Percentiles rank a stretch among this genome's conserved stretches.
Conservation (phyloP, 2,797 vertebrate genomes). For the Sus cebifrons region DNA sequence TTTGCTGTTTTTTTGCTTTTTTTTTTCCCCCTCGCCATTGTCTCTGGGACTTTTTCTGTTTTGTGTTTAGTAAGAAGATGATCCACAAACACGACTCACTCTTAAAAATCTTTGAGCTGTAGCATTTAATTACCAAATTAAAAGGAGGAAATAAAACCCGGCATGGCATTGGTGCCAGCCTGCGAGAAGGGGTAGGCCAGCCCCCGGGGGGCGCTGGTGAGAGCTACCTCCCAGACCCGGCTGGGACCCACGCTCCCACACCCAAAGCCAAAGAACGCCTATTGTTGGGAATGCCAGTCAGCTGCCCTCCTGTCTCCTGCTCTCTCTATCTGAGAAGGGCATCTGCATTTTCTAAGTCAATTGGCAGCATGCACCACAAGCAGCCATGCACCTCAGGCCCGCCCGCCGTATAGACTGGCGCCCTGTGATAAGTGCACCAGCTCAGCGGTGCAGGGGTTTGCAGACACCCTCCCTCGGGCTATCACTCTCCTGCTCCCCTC, state of each 20-base stretch:
- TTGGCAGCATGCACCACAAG: constrained; percentile 66
- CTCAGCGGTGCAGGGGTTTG: constrained; percentile 82
- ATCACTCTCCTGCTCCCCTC: constrained; percentile 75
- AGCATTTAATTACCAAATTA: constrained; percentile 82
- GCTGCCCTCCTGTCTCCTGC: constrained; percentile 76
- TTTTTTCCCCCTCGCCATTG: constrained; percentile 72
- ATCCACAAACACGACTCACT: constrained; percentile 71
- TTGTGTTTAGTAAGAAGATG: constrained; percentile 84
- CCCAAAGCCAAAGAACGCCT: not conserved
- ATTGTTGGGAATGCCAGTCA: constrained; percentile 79
- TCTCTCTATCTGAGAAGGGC: constrained; percentile 42
- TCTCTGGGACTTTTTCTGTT: constrained; percentile 84
- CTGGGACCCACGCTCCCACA: not conserved
- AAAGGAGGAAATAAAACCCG: constrained; percentile 52
- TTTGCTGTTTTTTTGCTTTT: constrained; percentile 81
- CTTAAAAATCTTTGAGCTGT: constrained; percentile 7
- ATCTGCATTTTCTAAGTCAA: constrained; percentile 77
- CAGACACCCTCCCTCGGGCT: constrained; percentile 85
- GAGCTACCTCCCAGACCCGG: not conserved
- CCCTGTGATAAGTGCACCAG: constrained; percentile 79
- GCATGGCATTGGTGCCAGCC: constrained; percentile 54
- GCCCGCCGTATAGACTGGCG: constrained; percentile 71
- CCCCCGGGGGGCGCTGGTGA: fast-evolving
- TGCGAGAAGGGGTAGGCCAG: not conserved
- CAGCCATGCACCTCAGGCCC: constrained; percentile 61